Evolutionary conservation across 2,888 invertebrate species (phyloP).

Genomic region (Athripsodes cinereus): DNA sequence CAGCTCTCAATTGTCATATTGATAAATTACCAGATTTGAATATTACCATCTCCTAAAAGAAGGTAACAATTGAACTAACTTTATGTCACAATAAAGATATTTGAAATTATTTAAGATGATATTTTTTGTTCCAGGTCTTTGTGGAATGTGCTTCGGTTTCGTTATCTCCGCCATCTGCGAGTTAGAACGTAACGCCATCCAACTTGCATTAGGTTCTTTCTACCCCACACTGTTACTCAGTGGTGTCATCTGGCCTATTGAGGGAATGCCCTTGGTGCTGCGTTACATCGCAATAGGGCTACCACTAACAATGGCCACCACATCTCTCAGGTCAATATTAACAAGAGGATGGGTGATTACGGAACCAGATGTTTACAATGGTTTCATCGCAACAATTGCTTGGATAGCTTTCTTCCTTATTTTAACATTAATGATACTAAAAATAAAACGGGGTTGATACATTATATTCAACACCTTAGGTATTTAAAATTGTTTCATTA

Average conservation of each 20-base stretch:
- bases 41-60: no score
- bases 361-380: constrained; percentile 80
- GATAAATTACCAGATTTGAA: no score
- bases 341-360: constrained; percentile 81
- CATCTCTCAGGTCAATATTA: constrained; percentile 78
- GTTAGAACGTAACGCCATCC: constrained; percentile 88
- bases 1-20: no score
- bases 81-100: no score
- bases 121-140: constrained; percentile 55
- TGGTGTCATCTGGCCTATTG: constrained; percentile 95
- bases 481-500: constrained; percentile 2
- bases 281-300: constrained; percentile 77
- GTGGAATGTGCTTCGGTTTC: constrained; percentile 96
- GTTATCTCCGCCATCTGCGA: constrained; percentile 90
- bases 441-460: constrained; percentile 66
- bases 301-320: constrained; percentile 89
- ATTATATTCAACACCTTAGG: neutral
- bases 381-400: constrained; percentile 75
- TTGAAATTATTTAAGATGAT: no score
- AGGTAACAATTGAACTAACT: no score
- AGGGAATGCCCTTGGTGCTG: constrained; percentile 85
- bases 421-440: constrained; percentile 73
- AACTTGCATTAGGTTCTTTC: constrained; percentile 87
- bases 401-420: constrained; percentile 83
- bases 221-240: constrained; percentile 89